Evolutionary conservation across 2,797 vertebrate species (phyloP), one percentile per base, ranked within the genome.

Genomic region (Pachyuromys duprasi): DNA sequence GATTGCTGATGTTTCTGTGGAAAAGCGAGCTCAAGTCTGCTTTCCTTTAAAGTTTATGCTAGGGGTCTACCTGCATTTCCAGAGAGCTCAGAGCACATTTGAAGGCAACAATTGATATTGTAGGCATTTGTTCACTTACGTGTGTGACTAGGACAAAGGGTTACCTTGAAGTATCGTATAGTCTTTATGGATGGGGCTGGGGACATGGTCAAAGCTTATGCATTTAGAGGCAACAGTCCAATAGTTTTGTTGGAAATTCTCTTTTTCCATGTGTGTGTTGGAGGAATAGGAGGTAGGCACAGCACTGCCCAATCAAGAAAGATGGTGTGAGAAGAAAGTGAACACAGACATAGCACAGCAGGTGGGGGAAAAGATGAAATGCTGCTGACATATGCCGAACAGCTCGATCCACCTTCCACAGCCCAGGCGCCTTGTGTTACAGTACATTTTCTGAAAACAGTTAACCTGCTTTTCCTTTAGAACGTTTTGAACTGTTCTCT

Each of bases 161-260:
- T 83, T 95, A 78, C n/a, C 65, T 87, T 89, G n/a, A 95, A 90
- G 67, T 86, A 88, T 60, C 12, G 15, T 12, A 1, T 36, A 33
- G 36, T 88, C 78, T 95, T 18, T 28, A 72, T 14, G 33, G 42
- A 20, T 82, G 33, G 17, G 4, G 33, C 17, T 81, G 18, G 18
- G 70, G 39, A 60, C 67, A 75, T 93, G 53, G 70, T 33, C 72
- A 86, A 95, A 90, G 49, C 11, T 33, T 82, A 86, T 12, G 42
- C 42, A 93, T 90, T 84, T 36, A 90, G 22, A 90, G 79, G 42
- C 88, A 93, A 26, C 22, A 88, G 12, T 90, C 36, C 18, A 89
- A 69, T 36, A 94, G 33, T 90, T 94, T 63, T 39, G 42, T 18
- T 86, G 81, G 55, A 86, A 88, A 86, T 95, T 89, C 45, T 79